Conservation (phyloP, 2,888 invertebrate species). For the Yponomeuta cagnagella region DNA sequence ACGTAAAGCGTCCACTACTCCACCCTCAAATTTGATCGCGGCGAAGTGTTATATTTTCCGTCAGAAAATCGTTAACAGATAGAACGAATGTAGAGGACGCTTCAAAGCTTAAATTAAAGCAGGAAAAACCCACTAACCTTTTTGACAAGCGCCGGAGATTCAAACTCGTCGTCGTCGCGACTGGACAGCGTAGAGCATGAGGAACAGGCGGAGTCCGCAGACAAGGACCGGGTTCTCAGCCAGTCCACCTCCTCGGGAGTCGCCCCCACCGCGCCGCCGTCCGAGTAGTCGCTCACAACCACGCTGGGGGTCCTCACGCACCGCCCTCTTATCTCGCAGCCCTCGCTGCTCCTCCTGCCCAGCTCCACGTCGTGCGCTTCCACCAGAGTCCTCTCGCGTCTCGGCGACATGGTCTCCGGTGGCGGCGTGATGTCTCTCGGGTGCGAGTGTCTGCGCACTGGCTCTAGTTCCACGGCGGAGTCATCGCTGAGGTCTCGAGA, state of each 20-base stretch:
- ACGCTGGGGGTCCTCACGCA: constrained; percentile 90
- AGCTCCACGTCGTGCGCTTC: constrained; percentile 76
- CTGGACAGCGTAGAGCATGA: constrained; percentile 84
- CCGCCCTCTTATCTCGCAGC: constrained; percentile 62
- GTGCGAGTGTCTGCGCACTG: constrained; percentile 61
- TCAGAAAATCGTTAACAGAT: background rate
- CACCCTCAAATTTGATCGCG: too few species aligned
- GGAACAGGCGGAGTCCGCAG: constrained; percentile 84
- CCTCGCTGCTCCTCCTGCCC: constrained; percentile 69
- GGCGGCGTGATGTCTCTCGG: constrained; percentile 60
- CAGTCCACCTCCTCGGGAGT: constrained; percentile 65
- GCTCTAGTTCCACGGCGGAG: constrained; percentile 74
- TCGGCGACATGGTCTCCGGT: constrained; percentile 55
- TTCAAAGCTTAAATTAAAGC: background rate
- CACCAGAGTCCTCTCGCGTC: constrained; percentile 57
- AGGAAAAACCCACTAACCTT: constrained; percentile 51
- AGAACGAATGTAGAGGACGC: background rate
- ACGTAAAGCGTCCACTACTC: too few species aligned
- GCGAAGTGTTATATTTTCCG: background rate
- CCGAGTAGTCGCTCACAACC: constrained; percentile 91
- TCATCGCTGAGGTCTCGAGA: constrained; percentile 70
- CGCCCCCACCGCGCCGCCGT: constrained; percentile 73
- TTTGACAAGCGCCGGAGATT: constrained; percentile 61
- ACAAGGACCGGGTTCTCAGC: constrained; percentile 66
- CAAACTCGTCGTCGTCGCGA: constrained; percentile 80